Evolutionary conservation across 1,140 invertebrate genomes (phyloP), one percentile per base, ranked within the genome.

Genomic region (Protaetia brevitarsis): DNA sequence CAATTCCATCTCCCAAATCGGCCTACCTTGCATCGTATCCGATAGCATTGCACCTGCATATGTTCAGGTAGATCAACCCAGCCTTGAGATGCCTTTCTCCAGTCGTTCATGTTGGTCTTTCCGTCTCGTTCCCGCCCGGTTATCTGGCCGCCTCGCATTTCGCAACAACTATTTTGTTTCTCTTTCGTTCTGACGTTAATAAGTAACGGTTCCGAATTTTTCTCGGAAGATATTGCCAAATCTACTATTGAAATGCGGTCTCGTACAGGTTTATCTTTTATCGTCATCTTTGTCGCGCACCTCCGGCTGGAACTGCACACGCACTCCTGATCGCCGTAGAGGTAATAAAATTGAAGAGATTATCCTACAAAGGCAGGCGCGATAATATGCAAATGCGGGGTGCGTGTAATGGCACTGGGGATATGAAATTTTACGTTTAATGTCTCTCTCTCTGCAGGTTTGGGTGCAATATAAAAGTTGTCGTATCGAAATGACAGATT

Each of bases 201-300:
- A 31, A 59, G 27, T 59, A 59, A 59, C 57, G 57, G 57, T 59
- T 59, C 57, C 57, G 57, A 59, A 59, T 59, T 59, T 59, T 59
- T 59, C 57, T 59, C 57, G 29, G 57, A 59, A 59, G 57, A 59
- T 59, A 59, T 59, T 59, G 57, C 57, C 57, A 59, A 59, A 59
- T 59, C 26, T 59, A 59, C 57, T 59, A 59, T 59, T 31, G 57
- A 59, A 59, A 59, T 59, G 57, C 10, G 57, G 57, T 59, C 57
- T 59, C 57, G 57, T 51, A 51, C 19, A 23, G 19, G 21, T 23
- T 51, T 51, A 51, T 51, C 41, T 51, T 51, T 51, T 51, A 51
- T 51, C 41, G 41, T 51, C 41, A 19, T 51, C 41, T 51, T 10
- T 19, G 41, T 51, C 11, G 41, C 21, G 19, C 13, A 23, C 41